A percentile compares a stretch with the other conserved stretches of the same genome.
Evolutionary conservation across 2,113 vertebrate species (phyloP).

Genomic region (Salvelinus sp.): DNA sequence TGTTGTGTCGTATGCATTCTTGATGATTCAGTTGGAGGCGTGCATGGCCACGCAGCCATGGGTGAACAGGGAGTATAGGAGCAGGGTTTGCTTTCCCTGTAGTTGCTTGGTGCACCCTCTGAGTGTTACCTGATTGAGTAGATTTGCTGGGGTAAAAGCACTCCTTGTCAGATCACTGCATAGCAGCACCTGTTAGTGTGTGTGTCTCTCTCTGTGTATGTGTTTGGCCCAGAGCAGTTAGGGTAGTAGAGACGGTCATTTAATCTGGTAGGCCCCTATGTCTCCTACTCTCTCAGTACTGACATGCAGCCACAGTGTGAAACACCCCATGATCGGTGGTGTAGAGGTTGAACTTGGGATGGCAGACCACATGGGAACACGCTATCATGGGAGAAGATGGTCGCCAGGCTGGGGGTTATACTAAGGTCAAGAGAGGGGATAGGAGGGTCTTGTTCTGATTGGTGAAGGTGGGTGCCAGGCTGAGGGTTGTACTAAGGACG

Average conservation of each 20-base stretch:
- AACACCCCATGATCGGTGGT: constrained; percentile 12
- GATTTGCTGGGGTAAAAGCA: constrained; percentile 3
- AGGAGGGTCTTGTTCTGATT: background rate
- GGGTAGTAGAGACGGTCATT: constrained; percentile 29
- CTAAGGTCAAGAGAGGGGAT: too few relatives aligned
- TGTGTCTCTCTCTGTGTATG: too few relatives aligned
- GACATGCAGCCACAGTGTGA: constrained; percentile 10
- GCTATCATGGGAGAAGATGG: background rate
- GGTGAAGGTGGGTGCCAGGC: background rate
- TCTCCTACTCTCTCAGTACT: constrained; percentile 1
- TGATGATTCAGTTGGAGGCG: too few relatives aligned
- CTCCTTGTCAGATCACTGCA: constrained; percentile 2
- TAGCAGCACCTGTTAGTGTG: background rate
- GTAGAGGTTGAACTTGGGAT: background rate
- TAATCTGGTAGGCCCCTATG: constrained; percentile 21
- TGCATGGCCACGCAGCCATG: too few relatives aligned
- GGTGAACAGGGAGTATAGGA: too few relatives aligned
- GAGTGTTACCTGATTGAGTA: constrained; percentile 9
- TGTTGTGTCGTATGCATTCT: too few relatives aligned
- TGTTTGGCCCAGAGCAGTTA: background rate
- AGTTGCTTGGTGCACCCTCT: background rate
- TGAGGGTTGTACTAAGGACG: background rate
- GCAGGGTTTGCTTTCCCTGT: background rate
- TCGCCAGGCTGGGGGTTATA: too few relatives aligned
- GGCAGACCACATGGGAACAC: constrained; percentile 15